Evolutionary conservation across 2,113 vertebrate species (phyloP).

Genomic region (Blennius ocellaris): DNA sequence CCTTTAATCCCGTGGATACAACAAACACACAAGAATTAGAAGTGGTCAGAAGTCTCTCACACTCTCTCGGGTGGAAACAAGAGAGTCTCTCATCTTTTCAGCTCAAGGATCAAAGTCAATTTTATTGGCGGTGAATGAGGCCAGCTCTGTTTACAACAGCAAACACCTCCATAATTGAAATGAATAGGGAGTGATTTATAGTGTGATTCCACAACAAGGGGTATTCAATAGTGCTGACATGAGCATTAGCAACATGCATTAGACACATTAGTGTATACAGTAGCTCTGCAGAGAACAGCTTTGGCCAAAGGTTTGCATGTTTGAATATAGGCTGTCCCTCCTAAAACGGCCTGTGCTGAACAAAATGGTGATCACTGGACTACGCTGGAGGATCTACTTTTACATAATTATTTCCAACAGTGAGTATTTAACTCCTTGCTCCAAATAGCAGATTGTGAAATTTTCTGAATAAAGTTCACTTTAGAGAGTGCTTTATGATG

Average conservation of each 20-base stretch:
- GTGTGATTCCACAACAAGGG: neutral
- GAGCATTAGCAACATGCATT: constrained; percentile 17
- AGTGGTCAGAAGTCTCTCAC: neutral
- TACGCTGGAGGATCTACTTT: no score
- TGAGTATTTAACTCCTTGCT: no score
- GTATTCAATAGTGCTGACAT: constrained; percentile 36
- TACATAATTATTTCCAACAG: no score
- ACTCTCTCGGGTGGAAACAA: neutral
- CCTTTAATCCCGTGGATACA: no score
- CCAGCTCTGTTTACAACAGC: neutral
- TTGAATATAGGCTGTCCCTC: neutral
- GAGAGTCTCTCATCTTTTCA: neutral
- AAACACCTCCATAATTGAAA: constrained; percentile 22
- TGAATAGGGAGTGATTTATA: constrained; percentile 15
- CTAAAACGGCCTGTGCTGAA: no score
- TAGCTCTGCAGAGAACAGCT: constrained; percentile 30
- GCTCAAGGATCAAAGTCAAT: constrained; percentile 7
- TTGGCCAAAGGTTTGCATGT: neutral
- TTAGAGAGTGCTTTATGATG: no score
- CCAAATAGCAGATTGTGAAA: no score
- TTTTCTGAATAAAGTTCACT: no score
- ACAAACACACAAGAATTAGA: no score
- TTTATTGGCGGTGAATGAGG: constrained; percentile 16
- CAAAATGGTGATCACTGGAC: no score
- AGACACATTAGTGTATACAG: constrained; percentile 10